A percentile compares a stretch with the other conserved stretches of the same genome.
Conservation (phyloP, 1,140 invertebrate genomes). For the Branchinecta lindahli region DNA sequence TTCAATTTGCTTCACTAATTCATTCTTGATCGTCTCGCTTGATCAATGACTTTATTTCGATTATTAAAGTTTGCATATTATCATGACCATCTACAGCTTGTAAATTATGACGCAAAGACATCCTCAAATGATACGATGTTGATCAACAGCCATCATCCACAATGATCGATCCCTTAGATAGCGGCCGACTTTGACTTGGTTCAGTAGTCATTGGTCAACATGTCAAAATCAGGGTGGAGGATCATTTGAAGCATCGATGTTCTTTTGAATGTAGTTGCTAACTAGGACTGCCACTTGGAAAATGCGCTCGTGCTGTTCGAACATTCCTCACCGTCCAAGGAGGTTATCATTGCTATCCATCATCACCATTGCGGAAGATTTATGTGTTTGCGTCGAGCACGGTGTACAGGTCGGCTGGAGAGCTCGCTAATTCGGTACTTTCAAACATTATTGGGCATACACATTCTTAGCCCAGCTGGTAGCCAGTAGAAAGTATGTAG, state of each 20-base stretch:
- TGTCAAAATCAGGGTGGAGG: slow-evolving; percentile 1
- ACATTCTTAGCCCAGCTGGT: slow-evolving; percentile 5
- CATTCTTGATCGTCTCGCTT: no score
- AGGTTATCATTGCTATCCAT: neutral
- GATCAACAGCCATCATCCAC: no score
- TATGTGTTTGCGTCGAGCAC: neutral
- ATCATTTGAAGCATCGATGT: neutral
- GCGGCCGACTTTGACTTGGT: no score
- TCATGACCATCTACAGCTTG: no score
- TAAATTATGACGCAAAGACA: no score
- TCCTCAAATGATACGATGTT: no score
- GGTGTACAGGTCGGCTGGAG: neutral
- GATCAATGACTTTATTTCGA: no score
- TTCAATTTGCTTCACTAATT: no score
- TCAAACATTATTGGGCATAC: neutral
- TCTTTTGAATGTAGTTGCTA: neutral
- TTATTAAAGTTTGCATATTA: no score
- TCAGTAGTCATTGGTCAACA: neutral
- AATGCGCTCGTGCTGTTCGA: slow-evolving; percentile 2
- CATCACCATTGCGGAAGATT: neutral
- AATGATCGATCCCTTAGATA: no score
- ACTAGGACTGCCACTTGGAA: neutral
- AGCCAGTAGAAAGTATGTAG: neutral
- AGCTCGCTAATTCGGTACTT: neutral
- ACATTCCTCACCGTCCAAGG: neutral